Percentiles rank a stretch among this genome's conserved stretches.
phyloP scores from a whole-genome alignment of 2,113 vertebrate genomes.

The Rousettus leschenaultii region DNA sequence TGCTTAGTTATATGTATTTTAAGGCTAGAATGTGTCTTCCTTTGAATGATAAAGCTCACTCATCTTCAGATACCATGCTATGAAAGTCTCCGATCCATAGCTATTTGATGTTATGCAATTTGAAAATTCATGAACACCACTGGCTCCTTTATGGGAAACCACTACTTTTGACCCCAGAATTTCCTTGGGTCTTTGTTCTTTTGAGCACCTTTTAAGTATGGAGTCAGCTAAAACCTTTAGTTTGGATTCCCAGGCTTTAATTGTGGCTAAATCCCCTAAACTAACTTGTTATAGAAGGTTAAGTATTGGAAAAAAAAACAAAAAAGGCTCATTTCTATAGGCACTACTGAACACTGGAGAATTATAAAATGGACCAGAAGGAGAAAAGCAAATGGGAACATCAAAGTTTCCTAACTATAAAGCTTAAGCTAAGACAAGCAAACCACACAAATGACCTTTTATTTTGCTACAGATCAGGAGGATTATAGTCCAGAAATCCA shows the following conservation, averaged over 20 bases:
- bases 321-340: not conserved
- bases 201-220: not conserved
- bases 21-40: not conserved
- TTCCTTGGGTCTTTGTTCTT: not conserved
- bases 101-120: not conserved
- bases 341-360: not conserved
- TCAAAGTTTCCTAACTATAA: not conserved
- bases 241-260: not conserved
- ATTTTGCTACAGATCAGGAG: not conserved
- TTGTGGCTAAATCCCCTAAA: not conserved
- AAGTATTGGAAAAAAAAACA: not conserved
- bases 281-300: not conserved
- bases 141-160: not conserved
- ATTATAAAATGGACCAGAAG: not conserved
- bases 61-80: not conserved
- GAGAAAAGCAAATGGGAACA: not conserved
- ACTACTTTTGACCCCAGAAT: not conserved
- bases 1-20: not conserved
- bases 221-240: not conserved
- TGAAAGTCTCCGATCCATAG: not conserved
- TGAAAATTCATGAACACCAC: not conserved
- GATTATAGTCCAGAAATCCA: not conserved
- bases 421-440: not conserved
- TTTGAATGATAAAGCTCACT: not conserved
- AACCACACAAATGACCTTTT: not conserved